Conservation (phyloP, 2,888 invertebrate genomes). For the Erebia epiphron region DNA sequence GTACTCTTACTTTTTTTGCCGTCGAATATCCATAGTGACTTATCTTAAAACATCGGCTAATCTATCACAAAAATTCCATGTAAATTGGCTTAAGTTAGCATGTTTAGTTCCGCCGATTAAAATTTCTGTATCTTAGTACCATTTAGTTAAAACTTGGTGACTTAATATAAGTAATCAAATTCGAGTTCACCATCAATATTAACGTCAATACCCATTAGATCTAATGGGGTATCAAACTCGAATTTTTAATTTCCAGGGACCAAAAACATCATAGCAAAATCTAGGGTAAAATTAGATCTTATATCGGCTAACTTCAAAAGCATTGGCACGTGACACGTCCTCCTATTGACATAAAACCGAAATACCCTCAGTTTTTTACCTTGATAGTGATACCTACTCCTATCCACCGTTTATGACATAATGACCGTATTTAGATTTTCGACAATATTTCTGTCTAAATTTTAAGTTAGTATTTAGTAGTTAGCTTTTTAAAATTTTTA, state of each 20-base stretch:
- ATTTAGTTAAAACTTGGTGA: too few species aligned
- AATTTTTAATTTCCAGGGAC: not conserved
- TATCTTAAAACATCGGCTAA: too few species aligned
- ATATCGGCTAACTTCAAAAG: not conserved
- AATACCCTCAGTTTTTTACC: not conserved
- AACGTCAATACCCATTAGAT: not conserved
- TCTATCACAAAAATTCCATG: too few species aligned
- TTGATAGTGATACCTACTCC: constrained; percentile 2
- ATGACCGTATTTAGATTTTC: not conserved
- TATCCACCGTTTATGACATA: not conserved
- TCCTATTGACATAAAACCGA: not conserved
- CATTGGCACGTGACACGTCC: not conserved
- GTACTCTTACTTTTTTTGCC: too few species aligned
- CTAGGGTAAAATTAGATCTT: not conserved
- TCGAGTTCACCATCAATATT: not conserved
- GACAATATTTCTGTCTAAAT: too few species aligned
- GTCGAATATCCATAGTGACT: too few species aligned
- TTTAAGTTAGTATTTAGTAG: too few species aligned
- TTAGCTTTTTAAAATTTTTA: too few species aligned
- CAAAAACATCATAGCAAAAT: not conserved
- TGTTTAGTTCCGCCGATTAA: not conserved
- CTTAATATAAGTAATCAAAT: too few species aligned
- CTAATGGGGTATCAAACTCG: not conserved
- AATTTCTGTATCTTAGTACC: too few species aligned
- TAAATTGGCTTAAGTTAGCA: too few species aligned